Evolutionary conservation across 2,113 vertebrate genomes (phyloP).

Genomic region (Nyctereutes procyonoides): DNA sequence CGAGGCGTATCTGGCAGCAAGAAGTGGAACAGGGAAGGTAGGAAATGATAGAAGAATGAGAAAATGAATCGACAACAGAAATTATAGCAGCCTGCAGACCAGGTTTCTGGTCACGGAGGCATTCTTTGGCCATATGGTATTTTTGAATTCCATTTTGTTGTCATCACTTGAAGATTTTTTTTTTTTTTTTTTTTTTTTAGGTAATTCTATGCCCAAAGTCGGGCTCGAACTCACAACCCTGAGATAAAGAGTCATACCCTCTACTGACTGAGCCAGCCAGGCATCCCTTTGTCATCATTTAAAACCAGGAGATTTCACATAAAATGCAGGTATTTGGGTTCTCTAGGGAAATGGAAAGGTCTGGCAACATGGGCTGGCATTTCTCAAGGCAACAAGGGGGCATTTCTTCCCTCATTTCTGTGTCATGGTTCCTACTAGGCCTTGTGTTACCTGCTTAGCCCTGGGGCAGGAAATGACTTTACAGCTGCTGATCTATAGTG

Average conservation of each 20-base stretch:
- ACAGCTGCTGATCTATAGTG: background rate
- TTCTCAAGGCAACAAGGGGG: background rate
- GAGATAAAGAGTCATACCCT: background rate
- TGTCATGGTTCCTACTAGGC: background rate
- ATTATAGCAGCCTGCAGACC: background rate
- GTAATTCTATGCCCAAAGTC: background rate
- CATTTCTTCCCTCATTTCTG: background rate
- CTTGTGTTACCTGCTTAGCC: background rate
- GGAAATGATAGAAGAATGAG: background rate
- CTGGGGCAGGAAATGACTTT: background rate
- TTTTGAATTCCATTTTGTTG: background rate
- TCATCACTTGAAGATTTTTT: background rate
- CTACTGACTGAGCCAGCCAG: background rate
- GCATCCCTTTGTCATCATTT: background rate
- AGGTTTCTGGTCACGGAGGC: background rate
- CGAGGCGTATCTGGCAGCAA: slow-evolving; percentile 87
- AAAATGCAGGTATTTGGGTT: background rate
- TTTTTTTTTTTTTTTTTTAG: background rate
- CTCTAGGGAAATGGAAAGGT: background rate
- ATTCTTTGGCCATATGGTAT: background rate
- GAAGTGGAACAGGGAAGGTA: background rate
- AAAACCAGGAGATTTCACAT: background rate
- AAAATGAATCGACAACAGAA: background rate
- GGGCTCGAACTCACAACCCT: background rate
- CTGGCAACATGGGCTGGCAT: background rate